These are phyloP conservation scores for Paramacrobiotus metropolitanus DNA, from an alignment of 1,140 invertebrate species.

Conservation along the genomic window DNA sequence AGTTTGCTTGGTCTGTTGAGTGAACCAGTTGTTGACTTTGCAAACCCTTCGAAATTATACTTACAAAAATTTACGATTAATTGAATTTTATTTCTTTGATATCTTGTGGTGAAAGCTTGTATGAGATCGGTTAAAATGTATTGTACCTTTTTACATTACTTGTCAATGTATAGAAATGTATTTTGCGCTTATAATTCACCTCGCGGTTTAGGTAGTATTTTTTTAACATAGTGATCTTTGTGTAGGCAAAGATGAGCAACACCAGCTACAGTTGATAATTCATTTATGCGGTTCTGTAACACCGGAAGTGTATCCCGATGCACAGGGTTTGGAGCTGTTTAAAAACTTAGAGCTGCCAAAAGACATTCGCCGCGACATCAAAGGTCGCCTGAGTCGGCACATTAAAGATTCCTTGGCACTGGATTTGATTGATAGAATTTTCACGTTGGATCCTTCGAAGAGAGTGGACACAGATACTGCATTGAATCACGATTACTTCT, in stretches of 20 bases:
- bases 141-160: too few species aligned
- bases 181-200: background rate
- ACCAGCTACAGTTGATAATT: slow-evolving; percentile 78
- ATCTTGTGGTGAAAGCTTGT: background rate
- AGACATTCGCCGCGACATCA: slow-evolving; percentile 68
- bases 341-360: slow-evolving; percentile 71
- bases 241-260: slow-evolving; percentile 74
- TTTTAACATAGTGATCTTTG: too few species aligned
- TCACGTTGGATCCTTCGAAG: slow-evolving; percentile 73
- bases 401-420: slow-evolving; percentile 64
- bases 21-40: background rate
- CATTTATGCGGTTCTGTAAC: slow-evolving; percentile 89
- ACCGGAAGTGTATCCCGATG: slow-evolving; percentile 69
- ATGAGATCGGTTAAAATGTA: background rate
- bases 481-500: slow-evolving; percentile 92
- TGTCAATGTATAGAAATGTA: background rate
- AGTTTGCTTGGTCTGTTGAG: too few species aligned
- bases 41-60: background rate
- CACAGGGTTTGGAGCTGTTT: slow-evolving; percentile 73
- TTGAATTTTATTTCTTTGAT: background rate
- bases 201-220: background rate
- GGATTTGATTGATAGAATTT: slow-evolving; percentile 71
- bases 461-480: slow-evolving; percentile 72
- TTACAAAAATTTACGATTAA: background rate
- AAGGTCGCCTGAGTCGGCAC: slow-evolving; percentile 46